phyloP scores from a whole-genome alignment of 37 sponge, comb jelly and placozoan species.

The Geodia barretti region DNA sequence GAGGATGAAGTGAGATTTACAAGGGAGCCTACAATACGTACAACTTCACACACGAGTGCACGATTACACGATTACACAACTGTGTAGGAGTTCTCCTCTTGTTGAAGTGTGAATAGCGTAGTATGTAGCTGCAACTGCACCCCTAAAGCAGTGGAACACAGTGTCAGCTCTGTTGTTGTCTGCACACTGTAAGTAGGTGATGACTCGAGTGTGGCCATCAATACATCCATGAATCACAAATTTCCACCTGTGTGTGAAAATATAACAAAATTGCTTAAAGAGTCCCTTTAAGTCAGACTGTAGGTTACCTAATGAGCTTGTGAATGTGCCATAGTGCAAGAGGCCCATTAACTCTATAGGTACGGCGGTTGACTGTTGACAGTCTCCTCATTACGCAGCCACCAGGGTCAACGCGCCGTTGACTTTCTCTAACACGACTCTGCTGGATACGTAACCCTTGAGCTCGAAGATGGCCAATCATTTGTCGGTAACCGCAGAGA shows the following conservation, averaged over 20 bases:
- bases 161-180: conserved; percentile 50
- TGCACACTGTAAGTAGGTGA: conserved; percentile 22
- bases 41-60: neutral
- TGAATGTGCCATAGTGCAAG: conserved; percentile 52
- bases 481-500: conserved; percentile 14
- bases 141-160: conserved; percentile 31
- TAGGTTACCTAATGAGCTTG: conserved; percentile 60
- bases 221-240: conserved; percentile 60
- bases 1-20: too few species aligned
- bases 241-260: conserved; percentile 70
- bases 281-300: too few species aligned
- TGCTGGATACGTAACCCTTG: conserved; percentile 43
- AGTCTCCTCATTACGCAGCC: conserved; percentile 18
- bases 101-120: too few species aligned
- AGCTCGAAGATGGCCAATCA: conserved; percentile 27
- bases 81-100: neutral
- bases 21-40: neutral
- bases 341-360: conserved; percentile 36
- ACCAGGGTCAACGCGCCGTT: conserved; percentile 56
- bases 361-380: conserved; percentile 20
- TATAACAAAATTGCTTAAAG: too few species aligned
- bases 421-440: conserved; percentile 43
- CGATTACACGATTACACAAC: too few species aligned
- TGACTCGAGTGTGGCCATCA: conserved; percentile 49
- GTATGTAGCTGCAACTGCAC: too few species aligned